phyloP scores from a whole-genome alignment of 2,888 invertebrate genomes.

The Acleris holmiana region DNA sequence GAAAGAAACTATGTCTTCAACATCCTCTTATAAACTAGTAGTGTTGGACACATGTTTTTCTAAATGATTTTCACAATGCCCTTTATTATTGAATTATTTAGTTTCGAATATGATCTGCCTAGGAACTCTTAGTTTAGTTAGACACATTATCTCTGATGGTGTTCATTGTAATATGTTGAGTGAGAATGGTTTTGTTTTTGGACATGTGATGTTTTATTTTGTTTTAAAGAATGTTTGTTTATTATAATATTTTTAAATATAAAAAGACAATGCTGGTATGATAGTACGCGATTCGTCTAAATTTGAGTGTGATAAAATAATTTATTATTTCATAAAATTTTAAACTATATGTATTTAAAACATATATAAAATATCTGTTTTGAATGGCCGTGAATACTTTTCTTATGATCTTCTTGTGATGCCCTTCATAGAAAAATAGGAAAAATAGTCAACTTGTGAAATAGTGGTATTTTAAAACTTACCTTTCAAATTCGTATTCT shows the following conservation, averaged over 20 bases:
- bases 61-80: too few relatives aligned
- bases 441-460: neutral
- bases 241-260: conserved; percentile 20
- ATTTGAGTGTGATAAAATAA: conserved; percentile 24
- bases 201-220: conserved; percentile 30
- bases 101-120: conserved; percentile 4
- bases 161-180: conserved; percentile 23
- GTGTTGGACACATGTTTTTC: too few relatives aligned
- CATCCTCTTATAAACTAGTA: too few relatives aligned
- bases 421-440: neutral
- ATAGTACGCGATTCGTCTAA: conserved; percentile 12
- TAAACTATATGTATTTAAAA: conserved; percentile 1
- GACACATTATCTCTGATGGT: conserved; percentile 13
- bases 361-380: conserved; percentile 6
- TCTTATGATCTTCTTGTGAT: conserved; percentile 1
- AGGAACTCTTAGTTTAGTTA: conserved; percentile 12
- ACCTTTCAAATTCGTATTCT: neutral
- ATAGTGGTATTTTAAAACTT: neutral
- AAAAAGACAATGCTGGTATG: conserved; percentile 30
- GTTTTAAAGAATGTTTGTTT: conserved; percentile 29
- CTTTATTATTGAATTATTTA: neutral
- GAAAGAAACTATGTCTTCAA: too few relatives aligned
- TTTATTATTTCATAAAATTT: conserved; percentile 13
- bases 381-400: conserved; percentile 3
- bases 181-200: conserved; percentile 17